Evolutionary conservation across 2,113 vertebrate species (phyloP).

Genomic region (Dasypus novemcinctus): DNA sequence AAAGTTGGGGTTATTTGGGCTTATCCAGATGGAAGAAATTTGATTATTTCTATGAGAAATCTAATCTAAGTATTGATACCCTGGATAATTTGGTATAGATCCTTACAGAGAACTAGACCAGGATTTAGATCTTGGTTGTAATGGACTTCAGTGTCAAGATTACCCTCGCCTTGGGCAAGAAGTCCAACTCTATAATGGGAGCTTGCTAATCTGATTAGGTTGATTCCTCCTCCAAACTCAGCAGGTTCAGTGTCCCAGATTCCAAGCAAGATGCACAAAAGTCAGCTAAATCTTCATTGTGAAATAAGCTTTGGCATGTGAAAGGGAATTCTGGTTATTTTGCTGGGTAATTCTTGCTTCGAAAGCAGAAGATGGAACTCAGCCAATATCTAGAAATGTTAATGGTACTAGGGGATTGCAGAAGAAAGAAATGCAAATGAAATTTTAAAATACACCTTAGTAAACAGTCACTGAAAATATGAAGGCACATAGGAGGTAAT

Average conservation of each 20-base stretch:
- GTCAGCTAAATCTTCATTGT: background rate
- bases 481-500: background rate
- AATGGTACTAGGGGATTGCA: background rate
- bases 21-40: background rate
- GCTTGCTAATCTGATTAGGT: background rate
- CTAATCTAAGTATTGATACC: background rate
- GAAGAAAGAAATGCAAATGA: conserved; percentile 61
- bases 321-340: conserved; percentile 29
- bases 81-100: background rate
- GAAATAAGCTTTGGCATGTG: background rate
- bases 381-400: conserved; percentile 34
- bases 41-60: background rate
- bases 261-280: background rate
- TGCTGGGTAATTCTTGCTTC: conserved; percentile 47
- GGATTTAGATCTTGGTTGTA: background rate
- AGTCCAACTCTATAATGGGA: background rate
- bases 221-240: background rate
- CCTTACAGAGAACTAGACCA: background rate
- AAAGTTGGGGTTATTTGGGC: background rate
- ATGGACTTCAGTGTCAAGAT: background rate
- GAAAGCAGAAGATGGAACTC: conserved; percentile 36
- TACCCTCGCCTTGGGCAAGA: background rate
- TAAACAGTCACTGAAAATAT: conserved; percentile 8
- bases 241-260: background rate
- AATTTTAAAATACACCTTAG: conserved; percentile 31